Evolutionary conservation across 1,140 invertebrate genomes (phyloP), one percentile per base, ranked within the genome.

Genomic region (Lasioglossum albipes): DNA sequence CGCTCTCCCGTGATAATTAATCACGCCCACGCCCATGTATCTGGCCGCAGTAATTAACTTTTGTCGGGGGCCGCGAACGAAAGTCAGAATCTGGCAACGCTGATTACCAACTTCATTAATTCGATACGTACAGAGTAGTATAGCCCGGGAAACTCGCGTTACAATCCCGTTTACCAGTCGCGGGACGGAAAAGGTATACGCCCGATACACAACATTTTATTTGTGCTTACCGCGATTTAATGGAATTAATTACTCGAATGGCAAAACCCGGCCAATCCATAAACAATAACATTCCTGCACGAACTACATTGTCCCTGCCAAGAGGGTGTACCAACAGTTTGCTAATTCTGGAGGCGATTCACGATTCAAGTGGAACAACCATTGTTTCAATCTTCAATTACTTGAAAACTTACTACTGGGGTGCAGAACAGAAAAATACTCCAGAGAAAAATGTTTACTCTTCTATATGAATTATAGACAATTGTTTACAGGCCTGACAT

Each of bases 21-120:
- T 82, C 81, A 66, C 54, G 69, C 69, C 81, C 67, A 81, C 79
- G 79, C 61, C 54, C 76, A 59, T 72, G 76, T 82, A 82, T 78
- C 54, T 82, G 81, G 68, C 75, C 76, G 75, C 81, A 22, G 69
- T 82, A 82, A 82, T 82, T 79, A 82, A 79, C 81, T 82, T 82
- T 82, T 82, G 76, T 71, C 76, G 76, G 42, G 36, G 62, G 54
- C 62, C 12, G 12, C 69, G 76, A 49, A 79, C 74, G 69, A 79
- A 82, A 79, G 81, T 82, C 81, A 82, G 75, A 82, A 82, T 82
- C 81, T 79, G 75, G 81, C 52, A 68, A 68, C 75, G 75, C 31
- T 72, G 81, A 73, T 82, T 82, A 82, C 75, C 75, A 78, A 82
- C 81, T 82, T 82, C 75, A 82, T 82, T 82, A 82, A 82, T 82